Evolutionary conservation across 2,888 invertebrate genomes (phyloP).

Genomic region (Sinhomidia bicolor): DNA sequence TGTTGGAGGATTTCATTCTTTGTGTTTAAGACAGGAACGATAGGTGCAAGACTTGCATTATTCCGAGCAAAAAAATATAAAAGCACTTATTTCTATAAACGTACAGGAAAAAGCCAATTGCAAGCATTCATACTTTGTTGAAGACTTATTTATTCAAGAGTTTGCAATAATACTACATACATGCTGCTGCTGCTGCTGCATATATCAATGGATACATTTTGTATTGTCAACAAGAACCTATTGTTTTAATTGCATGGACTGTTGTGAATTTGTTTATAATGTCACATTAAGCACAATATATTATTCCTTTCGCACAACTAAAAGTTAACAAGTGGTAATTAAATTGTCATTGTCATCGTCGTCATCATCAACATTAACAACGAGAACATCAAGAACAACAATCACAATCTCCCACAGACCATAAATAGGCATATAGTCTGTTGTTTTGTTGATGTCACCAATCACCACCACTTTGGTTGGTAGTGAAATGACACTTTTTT

Average conservation of each 20-base stretch:
- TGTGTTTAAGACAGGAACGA: too few relatives aligned
- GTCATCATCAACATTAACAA: neutral
- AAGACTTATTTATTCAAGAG: neutral
- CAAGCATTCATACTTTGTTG: neutral
- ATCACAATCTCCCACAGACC: neutral
- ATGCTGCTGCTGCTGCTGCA: too few relatives aligned
- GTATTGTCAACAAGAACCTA: neutral
- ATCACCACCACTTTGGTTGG: neutral
- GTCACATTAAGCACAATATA: neutral
- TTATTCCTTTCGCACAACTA: neutral
- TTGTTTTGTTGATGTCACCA: neutral
- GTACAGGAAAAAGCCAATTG: too few relatives aligned
- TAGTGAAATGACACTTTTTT: neutral
- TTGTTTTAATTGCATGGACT: neutral
- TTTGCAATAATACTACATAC: too few relatives aligned
- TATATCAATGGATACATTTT: neutral
- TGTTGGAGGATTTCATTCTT: neutral
- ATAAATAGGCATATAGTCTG: neutral
- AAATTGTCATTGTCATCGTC: neutral
- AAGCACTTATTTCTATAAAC: too few relatives aligned
- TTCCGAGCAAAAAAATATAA: too few relatives aligned
- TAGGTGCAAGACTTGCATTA: too few relatives aligned
- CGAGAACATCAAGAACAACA: neutral
- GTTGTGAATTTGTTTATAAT: neutral
- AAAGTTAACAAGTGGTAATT: conserved; percentile 11